Evolutionary conservation across 92 coral and sea anemone species (phyloP).

Genomic region (Umimayanthus chanpuru): DNA sequence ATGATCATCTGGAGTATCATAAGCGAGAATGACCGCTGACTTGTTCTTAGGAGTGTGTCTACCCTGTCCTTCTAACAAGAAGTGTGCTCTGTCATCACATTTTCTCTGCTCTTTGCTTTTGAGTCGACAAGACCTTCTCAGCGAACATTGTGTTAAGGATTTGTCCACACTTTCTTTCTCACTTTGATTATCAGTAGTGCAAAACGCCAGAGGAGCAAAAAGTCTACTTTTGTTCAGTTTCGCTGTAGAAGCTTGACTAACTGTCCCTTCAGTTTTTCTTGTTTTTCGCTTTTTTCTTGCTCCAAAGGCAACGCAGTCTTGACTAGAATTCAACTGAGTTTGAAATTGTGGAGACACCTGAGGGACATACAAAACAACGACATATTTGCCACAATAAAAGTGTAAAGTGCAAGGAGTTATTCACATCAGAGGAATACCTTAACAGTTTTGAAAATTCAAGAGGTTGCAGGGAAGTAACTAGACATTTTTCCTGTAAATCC

Average conservation of each 20-base stretch:
- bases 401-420: too few species aligned
- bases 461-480: too few species aligned
- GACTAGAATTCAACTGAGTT: not conserved
- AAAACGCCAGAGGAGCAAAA: slow-evolving; percentile 55
- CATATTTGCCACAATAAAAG: not conserved
- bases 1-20: slow-evolving; percentile 66
- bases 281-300: slow-evolving; percentile 36
- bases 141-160: not conserved
- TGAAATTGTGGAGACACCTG: slow-evolving; percentile 81
- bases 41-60: slow-evolving; percentile 31
- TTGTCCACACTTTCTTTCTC: not conserved
- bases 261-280: slow-evolving; percentile 23
- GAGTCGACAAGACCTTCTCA: slow-evolving; percentile 30
- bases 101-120: slow-evolving; percentile 34
- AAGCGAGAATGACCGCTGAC: slow-evolving; percentile 50
- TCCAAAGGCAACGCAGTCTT: slow-evolving; percentile 23
- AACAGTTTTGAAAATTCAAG: too few species aligned
- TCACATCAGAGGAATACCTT: too few species aligned
- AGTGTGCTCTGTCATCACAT: slow-evolving; percentile 24
- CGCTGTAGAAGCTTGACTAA: slow-evolving; percentile 1
- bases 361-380: not conserved
- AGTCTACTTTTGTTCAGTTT: not conserved
- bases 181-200: slow-evolving; percentile 21
- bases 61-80: slow-evolving; percentile 49
- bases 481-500: too few species aligned